These are phyloP conservation scores for Nudaria mundana DNA, from an alignment of 2,888 invertebrate species.

Conservation along the genomic window DNA sequence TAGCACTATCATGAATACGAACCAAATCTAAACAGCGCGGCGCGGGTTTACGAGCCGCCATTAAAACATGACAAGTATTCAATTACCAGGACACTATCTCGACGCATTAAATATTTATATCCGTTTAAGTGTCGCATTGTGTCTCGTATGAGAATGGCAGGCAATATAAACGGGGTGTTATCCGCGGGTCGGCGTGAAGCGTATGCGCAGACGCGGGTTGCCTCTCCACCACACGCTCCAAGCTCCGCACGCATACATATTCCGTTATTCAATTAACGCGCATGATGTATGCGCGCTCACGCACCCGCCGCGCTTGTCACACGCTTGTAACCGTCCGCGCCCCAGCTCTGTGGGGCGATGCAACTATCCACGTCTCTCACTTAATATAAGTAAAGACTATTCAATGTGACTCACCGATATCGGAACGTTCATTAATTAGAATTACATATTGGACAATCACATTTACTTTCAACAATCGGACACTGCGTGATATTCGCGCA, in stretches of 20 bases:
- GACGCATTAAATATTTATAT: conserved; percentile 31
- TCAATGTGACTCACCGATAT: too few relatives aligned
- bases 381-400: too few relatives aligned
- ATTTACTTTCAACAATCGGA: too few relatives aligned
- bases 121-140: conserved; percentile 21
- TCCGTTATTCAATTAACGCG: conserved; percentile 45
- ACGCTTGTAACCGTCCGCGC: too few relatives aligned
- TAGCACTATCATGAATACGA: conserved; percentile 31
- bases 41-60: conserved; percentile 30
- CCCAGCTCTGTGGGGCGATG: too few relatives aligned
- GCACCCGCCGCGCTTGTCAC: too few relatives aligned
- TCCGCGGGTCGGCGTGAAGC: conserved; percentile 1
- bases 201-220: neutral
- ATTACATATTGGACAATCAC: too few relatives aligned
- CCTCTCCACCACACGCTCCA: neutral
- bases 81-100: conserved; percentile 25
- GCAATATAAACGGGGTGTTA: conserved; percentile 28
- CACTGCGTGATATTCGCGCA: too few relatives aligned
- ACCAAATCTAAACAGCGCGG: conserved; percentile 19
- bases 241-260: conserved; percentile 7
- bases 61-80: conserved; percentile 28
- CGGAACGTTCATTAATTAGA: too few relatives aligned
- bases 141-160: conserved; percentile 20
- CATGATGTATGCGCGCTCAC: conserved; percentile 34
- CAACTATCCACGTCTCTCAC: too few relatives aligned